Percentiles rank a stretch among this genome's conserved stretches.
Conservation (phyloP, 1,140 invertebrate genomes). For the Meloidogyne floridensis region DNA sequence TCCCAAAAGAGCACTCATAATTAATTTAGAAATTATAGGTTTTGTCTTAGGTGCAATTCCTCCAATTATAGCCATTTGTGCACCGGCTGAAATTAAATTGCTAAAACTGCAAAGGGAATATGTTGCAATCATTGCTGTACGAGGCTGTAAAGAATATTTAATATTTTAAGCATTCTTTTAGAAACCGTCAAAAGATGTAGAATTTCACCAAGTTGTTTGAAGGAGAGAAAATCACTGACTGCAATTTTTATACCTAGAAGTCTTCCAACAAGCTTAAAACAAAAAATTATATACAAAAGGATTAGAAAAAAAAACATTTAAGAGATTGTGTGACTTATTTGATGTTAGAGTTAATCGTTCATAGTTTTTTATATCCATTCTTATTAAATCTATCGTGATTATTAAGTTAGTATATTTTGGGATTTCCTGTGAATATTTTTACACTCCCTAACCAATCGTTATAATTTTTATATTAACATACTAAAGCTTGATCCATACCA, state of each 20-base stretch:
- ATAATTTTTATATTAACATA: too few relatives aligned
- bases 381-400: too few relatives aligned
- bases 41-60: constrained; percentile 52
- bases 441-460: too few relatives aligned
- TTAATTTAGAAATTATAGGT: constrained; percentile 48
- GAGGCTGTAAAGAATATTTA: constrained; percentile 67
- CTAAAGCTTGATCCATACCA: constrained; percentile 10
- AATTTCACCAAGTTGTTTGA: constrained; percentile 70
- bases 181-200: constrained; percentile 52
- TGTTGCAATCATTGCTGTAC: constrained; percentile 76
- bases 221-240: constrained; percentile 88
- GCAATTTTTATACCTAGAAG: constrained; percentile 85
- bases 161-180: neutral
- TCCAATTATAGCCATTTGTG: constrained; percentile 74
- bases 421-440: neutral
- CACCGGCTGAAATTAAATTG: constrained; percentile 84
- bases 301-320: too few relatives aligned
- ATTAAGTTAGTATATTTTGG: too few relatives aligned
- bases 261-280: constrained; percentile 71
- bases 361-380: too few relatives aligned
- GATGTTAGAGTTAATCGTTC: too few relatives aligned
- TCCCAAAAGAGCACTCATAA: constrained; percentile 46
- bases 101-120: constrained; percentile 92
- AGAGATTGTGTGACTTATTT: too few relatives aligned
- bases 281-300: too few relatives aligned